These are phyloP conservation scores for Delphinapterus leucas DNA, from an alignment of 2,113 vertebrate genomes.

Conservation along the genomic window DNA sequence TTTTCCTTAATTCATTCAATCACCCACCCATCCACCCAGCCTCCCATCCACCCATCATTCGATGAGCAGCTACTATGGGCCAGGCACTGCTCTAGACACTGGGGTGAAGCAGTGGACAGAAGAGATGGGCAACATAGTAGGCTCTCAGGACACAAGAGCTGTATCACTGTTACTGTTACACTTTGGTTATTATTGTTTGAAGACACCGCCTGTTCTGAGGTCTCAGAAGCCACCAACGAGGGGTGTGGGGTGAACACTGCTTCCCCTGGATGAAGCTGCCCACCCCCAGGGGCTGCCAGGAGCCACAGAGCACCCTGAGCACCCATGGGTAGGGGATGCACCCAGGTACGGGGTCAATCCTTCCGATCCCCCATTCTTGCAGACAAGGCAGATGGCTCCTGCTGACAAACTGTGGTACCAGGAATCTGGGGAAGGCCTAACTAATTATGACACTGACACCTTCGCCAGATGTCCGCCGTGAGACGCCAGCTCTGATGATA, in stretches of 20 bases:
- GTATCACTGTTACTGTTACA: fast-evolving
- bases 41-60: not conserved
- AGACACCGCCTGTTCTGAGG: not conserved
- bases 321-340: fast-evolving
- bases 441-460: not conserved
- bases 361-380: not conserved
- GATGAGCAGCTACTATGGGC: not conserved
- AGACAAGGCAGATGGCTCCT: not conserved
- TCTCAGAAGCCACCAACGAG: not conserved
- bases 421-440: not conserved
- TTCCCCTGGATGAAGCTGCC: not conserved
- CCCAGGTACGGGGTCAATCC: fast-evolving
- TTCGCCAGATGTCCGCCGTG: not conserved
- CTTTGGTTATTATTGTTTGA: not conserved
- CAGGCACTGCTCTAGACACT: too few species aligned
- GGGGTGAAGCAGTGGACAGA: not conserved
- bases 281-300: not conserved
- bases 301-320: not conserved
- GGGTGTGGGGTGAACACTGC: not conserved
- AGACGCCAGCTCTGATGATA: not conserved
- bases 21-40: not conserved
- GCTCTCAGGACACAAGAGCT: not conserved
- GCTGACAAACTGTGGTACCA: not conserved
- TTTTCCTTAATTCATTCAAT: not conserved
- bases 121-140: not conserved